Evolutionary conservation across 2,113 vertebrate species (phyloP).

Genomic region (Ia io): DNA sequence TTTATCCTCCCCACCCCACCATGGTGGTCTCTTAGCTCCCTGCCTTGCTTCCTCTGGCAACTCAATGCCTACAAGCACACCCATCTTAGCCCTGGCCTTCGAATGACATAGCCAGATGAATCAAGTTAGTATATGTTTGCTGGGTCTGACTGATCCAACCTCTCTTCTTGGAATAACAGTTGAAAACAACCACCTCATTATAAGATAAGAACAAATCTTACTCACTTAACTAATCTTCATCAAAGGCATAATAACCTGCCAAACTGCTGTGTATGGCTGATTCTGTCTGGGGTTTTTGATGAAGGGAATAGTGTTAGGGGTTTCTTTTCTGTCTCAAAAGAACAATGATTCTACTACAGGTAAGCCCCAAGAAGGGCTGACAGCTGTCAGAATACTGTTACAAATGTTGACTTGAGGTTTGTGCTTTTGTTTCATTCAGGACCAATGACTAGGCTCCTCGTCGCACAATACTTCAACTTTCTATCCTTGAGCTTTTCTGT

Average conservation of each 20-base stretch:
- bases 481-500: not conserved
- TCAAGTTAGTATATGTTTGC: not conserved
- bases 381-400: not conserved
- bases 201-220: slow-evolving; percentile 4
- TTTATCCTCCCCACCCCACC: not conserved
- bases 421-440: not conserved
- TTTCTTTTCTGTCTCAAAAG: not conserved
- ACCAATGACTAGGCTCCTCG: not conserved
- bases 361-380: not conserved
- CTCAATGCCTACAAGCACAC: not conserved
- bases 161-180: slow-evolving; percentile 5
- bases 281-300: not conserved
- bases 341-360: not conserved
- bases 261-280: not conserved
- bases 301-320: not conserved
- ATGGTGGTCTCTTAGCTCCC: not conserved
- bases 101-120: not conserved
- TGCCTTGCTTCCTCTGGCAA: not conserved
- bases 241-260: not conserved
- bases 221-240: not conserved
- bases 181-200: slow-evolving; percentile 10
- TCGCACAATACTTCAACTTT: not conserved
- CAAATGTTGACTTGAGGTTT: not conserved
- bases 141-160: slow-evolving; percentile 44
- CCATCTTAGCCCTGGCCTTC: not conserved